These are phyloP conservation scores for Acrobasis suavella DNA, from an alignment of 2,888 invertebrate species.

Conservation along the genomic window DNA sequence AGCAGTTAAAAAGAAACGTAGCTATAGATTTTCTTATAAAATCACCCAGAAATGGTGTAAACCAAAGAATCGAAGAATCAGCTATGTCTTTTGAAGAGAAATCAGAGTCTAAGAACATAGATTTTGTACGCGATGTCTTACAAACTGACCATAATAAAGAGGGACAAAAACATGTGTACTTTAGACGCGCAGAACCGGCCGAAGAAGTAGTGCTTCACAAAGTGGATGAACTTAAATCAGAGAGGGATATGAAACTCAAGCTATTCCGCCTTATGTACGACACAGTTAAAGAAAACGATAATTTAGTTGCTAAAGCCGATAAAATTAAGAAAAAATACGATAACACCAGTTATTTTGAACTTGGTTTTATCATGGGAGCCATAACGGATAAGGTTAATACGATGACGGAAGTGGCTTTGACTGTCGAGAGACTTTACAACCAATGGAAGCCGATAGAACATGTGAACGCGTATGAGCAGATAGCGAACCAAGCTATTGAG, in stretches of 20 bases:
- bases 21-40: not conserved
- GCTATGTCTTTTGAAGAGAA: constrained; percentile 5
- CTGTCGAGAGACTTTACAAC: constrained; percentile 46
- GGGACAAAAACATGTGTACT: not conserved
- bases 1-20: constrained; percentile 1
- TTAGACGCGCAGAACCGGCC: not conserved
- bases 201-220: not conserved
- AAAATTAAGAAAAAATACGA: constrained; percentile 49
- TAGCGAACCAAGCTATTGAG: constrained; percentile 62
- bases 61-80: not conserved
- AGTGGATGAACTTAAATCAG: constrained; percentile 38
- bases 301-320: constrained; percentile 59
- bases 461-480: constrained; percentile 67
- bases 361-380: constrained; percentile 60
- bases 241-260: constrained; percentile 59
- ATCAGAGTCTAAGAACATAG: not conserved
- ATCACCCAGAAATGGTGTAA: no score
- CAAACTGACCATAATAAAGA: not conserved
- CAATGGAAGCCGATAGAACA: constrained; percentile 70
- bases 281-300: constrained; percentile 58
- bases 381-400: constrained; percentile 54
- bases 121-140: constrained; percentile 3
- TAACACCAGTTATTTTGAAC: constrained; percentile 53
- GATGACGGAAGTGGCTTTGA: constrained; percentile 53
- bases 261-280: constrained; percentile 67